These are phyloP conservation scores for Lophura nycthemera DNA, from an alignment of 2,113 vertebrate species.

Conservation along the genomic window DNA sequence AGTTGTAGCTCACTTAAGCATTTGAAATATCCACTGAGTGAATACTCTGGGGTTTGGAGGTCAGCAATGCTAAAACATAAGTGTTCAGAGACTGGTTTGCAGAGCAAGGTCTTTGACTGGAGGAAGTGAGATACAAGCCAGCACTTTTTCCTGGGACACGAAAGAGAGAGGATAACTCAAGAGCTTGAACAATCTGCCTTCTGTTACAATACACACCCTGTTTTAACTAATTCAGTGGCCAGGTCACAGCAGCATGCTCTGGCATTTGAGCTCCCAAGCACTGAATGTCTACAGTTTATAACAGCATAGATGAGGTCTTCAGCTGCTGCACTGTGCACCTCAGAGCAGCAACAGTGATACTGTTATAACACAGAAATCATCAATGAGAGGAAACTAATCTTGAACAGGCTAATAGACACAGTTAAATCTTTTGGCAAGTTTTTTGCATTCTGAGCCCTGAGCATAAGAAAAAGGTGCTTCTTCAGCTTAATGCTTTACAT, in stretches of 20 bases:
- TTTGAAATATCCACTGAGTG: background rate
- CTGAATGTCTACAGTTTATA: background rate
- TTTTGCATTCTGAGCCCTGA: background rate
- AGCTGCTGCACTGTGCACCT: background rate
- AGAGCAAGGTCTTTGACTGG: background rate
- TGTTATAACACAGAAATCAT: background rate
- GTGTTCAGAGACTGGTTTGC: background rate
- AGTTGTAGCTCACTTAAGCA: background rate
- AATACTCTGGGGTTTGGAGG: background rate
- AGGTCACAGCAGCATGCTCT: background rate
- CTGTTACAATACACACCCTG: background rate
- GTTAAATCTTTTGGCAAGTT: background rate
- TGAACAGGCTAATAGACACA: background rate
- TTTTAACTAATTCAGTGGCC: background rate
- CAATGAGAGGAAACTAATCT: background rate
- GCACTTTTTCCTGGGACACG: background rate
- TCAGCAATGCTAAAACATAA: conserved; percentile 22
- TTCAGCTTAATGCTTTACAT: background rate
- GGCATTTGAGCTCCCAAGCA: background rate
- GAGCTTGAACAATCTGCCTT: background rate
- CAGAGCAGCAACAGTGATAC: background rate
- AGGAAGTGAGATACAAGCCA: conserved; percentile 22
- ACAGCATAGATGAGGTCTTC: background rate
- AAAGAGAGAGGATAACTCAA: background rate
- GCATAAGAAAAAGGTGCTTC: background rate